Evolutionary conservation across 2,797 vertebrate species (phyloP), one percentile per base, ranked within the genome.

Genomic region (Cuculus canorus): DNA sequence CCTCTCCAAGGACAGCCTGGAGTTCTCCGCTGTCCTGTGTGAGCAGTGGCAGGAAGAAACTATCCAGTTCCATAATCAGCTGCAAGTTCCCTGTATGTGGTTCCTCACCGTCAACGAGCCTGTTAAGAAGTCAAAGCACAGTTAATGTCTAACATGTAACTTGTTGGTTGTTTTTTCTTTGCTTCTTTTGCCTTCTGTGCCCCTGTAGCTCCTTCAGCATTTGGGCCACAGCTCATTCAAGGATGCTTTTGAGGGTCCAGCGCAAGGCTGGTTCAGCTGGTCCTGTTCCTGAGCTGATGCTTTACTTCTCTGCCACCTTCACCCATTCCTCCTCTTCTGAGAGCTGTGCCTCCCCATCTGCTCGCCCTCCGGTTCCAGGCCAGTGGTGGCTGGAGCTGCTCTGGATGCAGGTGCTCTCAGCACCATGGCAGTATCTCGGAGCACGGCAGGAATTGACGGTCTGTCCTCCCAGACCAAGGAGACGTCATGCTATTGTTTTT

Each of bases 31-130:
- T 2, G 92, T 98, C 53, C 98, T 98, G 77, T 98, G 98, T 91
- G 98, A 99, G 79, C 98, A 98, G 94, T 99, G 99, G 96, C 98
- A 98, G 93, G 97, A 99, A 90, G 97, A 97, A 88, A 98, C 98
- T 0, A 27, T 99, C 33, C 98, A 98, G 90, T 98, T 99, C 63
- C 95, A 95, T 47, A 99, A 99, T 93, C 87, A 75, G 3, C 94
- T 98, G 69, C 91, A 93, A n/a, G 98, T 99, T 7, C 93, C 97
- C 17, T 99, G 99, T 79, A 90, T 97, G 73, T 99, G 99, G 99
- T 98, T 94, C 45, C 91, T 99, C 56, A 89, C 93, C 21, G 86
- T 7, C 25, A 59, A 64, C 0, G 88, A 96, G 50, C n/a, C 92
- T 39, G 39, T 90, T 13, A 77, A 28, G 47, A 98, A 98, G 98